Evolutionary conservation across 2,888 invertebrate species (phyloP), one percentile per base, ranked within the genome.

Genomic region (Ectobius pallidus): DNA sequence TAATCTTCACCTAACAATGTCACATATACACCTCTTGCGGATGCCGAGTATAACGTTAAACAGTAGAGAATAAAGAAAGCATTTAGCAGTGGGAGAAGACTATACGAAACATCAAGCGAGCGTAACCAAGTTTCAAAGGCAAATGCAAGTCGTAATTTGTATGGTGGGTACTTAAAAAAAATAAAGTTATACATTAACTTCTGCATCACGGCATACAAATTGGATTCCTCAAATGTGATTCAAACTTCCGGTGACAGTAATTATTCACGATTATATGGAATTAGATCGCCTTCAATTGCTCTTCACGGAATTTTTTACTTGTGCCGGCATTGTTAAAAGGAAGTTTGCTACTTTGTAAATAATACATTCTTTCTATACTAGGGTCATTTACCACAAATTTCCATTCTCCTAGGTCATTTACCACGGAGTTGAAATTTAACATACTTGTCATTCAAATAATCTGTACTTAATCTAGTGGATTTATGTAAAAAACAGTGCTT

Each of bases 151-250:
- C 27, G 27, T 46, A 65, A 65, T 65, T 65, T 46, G 7, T 34
- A 11, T 34, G 30, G 27, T 2, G 16, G 55, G 4, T 55, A 25
- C 52, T 52, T 52, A 52, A 58, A 14, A 52, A 25, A n/a, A 34
- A 16, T 58, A 65, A 65, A 65, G 16, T 65, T 65, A 65, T 46
- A 65, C 65, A 44, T 65, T 65, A 44, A 65, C 20, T 9, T 9
- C 44, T 27, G 44, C 9, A 27, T 30, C n/a, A 46, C 46, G 65
- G 44, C 65, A 65, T 65, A 44, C 65, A 65, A 65, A 65, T 44
- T 65, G 44, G 42, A 46, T 46, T 44, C 27, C 2, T 2, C 6
- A 34, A 27, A 46, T 46, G 46, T 46, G 44, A 65, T 16, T 25
- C 27, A 6, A n/a, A 22, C 46, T 65, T 65, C 65, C 65, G 44